These are phyloP conservation scores for Oligia latruncula DNA, from an alignment of 2,888 invertebrate genomes.

Conservation along the genomic window DNA sequence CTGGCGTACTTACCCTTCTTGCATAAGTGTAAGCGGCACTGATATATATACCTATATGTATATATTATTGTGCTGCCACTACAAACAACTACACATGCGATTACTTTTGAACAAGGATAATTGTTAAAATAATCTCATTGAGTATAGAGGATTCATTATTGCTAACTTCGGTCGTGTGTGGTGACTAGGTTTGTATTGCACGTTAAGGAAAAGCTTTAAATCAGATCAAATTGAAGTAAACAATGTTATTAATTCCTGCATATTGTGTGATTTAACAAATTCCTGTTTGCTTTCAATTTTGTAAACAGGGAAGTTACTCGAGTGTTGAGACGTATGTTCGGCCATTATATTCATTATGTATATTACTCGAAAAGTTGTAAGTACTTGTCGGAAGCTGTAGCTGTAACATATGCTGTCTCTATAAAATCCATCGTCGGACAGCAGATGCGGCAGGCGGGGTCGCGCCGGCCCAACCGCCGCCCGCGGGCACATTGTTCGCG, in stretches of 20 bases:
- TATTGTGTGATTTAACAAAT: not conserved
- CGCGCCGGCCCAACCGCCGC: conserved; percentile 74
- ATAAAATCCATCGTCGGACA: conserved; percentile 82
- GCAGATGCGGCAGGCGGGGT: conserved; percentile 83
- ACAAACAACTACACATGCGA: not conserved
- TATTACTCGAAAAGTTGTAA: conserved; percentile 39
- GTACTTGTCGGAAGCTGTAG: conserved; percentile 67
- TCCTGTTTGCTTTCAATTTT: conserved; percentile 17
- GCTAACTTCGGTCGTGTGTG: not conserved
- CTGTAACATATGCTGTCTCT: conserved; percentile 78
- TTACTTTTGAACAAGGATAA: conserved; percentile 29
- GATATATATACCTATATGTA: not conserved
- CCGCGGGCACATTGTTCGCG: conserved; percentile 85
- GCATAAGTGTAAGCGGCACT: not conserved
- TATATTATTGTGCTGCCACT: not conserved
- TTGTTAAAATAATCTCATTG: conserved; percentile 1
- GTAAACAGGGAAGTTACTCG: conserved; percentile 22
- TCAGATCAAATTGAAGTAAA: conserved; percentile 13
- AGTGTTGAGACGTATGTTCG: conserved; percentile 6
- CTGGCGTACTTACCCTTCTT: not conserved
- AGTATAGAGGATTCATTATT: conserved; percentile 20
- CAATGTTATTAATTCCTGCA: conserved; percentile 20
- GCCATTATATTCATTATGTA: conserved; percentile 13
- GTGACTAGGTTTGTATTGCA: not conserved
- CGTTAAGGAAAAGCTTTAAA: conserved; percentile 36